phyloP scores from a whole-genome alignment of 2,797 vertebrate genomes.

The Pteronotus mesoamericanus region DNA sequence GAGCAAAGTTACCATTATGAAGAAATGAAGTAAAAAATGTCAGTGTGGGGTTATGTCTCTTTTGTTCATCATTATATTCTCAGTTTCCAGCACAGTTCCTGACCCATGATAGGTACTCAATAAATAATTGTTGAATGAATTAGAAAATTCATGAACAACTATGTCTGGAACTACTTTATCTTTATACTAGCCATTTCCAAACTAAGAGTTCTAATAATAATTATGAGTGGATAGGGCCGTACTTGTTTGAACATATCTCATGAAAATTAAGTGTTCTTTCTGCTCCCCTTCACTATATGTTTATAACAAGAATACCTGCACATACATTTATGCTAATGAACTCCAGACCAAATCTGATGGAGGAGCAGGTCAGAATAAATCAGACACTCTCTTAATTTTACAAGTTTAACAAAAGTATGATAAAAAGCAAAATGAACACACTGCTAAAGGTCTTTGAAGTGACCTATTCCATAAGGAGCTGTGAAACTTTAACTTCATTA shows the following conservation, averaged over 20 bases:
- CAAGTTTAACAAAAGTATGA: neutral
- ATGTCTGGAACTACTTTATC: neutral
- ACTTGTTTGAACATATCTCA: neutral
- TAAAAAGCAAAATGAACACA: neutral
- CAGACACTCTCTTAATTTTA: neutral
- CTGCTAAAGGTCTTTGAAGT: neutral
- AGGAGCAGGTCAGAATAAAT: neutral
- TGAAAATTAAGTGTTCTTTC: neutral
- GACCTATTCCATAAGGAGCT: neutral
- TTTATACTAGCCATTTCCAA: neutral
- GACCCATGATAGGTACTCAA: neutral
- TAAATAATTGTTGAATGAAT: neutral
- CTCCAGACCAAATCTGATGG: neutral
- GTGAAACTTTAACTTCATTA: neutral
- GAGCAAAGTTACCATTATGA: neutral
- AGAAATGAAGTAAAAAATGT: neutral
- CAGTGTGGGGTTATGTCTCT: neutral
- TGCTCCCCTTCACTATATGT: neutral
- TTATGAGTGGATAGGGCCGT: neutral
- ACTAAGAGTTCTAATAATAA: neutral
- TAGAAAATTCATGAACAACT: neutral
- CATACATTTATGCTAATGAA: neutral
- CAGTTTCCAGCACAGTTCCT: neutral
- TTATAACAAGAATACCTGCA: neutral
- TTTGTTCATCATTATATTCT: neutral